Percentiles rank a stretch among this genome's conserved stretches.
phyloP scores from a whole-genome alignment of 1,140 invertebrate genomes.

The Prorops nasuta region DNA sequence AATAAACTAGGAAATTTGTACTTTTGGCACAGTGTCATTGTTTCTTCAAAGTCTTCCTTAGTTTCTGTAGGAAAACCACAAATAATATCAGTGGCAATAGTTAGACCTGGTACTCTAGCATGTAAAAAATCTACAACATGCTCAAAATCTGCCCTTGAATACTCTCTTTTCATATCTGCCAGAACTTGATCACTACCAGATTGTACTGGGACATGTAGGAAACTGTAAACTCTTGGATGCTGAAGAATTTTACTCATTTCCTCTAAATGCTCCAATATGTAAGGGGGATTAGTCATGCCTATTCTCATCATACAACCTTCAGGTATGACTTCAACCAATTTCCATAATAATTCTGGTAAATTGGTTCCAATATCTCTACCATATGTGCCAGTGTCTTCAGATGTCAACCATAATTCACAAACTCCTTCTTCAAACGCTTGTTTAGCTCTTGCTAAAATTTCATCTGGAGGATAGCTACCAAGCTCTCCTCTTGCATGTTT shows the following conservation, averaged over 20 bases:
- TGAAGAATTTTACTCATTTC: conserved; percentile 87
- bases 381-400: conserved; percentile 97
- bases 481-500: conserved; percentile 95
- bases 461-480: conserved; percentile 86
- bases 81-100: conserved; percentile 97
- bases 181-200: conserved; percentile 92
- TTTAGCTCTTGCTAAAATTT: conserved; percentile 74
- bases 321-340: conserved; percentile 88
- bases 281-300: conserved; percentile 98
- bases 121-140: conserved; percentile 83
- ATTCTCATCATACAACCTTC: conserved; percentile 83
- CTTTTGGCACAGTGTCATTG: conserved; percentile 78
- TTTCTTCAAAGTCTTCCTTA: conserved; percentile 86
- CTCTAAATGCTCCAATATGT: conserved; percentile 92
- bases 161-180: conserved; percentile 95
- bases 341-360: conserved; percentile 82
- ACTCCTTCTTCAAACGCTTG: conserved; percentile 93
- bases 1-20: conserved; percentile 93
- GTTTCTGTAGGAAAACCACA: conserved; percentile 98
- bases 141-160: conserved; percentile 85
- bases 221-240: conserved; percentile 90
- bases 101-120: conserved; percentile 77
- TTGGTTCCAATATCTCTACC: conserved; percentile 90
- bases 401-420: conserved; percentile 97
- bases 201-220: conserved; percentile 97